Base-by-base conservation (phyloP, 2,888 invertebrate species). In the Drosophila flavopinicola region DNA sequence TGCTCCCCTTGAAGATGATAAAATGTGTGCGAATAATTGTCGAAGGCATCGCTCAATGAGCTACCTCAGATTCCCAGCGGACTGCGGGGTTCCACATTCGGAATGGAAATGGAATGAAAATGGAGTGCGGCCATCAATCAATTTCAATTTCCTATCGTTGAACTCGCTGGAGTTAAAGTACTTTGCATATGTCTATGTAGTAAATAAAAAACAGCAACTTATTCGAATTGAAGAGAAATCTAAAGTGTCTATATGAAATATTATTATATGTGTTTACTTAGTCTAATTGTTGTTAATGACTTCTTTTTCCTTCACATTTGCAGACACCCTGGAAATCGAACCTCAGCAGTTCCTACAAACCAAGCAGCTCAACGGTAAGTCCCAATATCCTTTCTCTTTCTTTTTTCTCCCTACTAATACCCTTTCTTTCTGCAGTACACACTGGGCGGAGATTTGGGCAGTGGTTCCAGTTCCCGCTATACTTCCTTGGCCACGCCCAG, bases 311-410 rank as follows among this genome's bases (percentile, higher is more conserved):
- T 88, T n/a, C n/a, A n/a, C n/a, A n/a, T n/a, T n/a, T 85, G 5
- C 63, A 91, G 91, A 85, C 90, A 6, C 89, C 91, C 23, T 91
- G 90, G 90, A 91, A 91, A 69, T 84, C 91, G 15, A 90, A 84
- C 32, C 66, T 90, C 56, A 73, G 89, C 42, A 79, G 87, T n/a
- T 85, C 88, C 7, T 91, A 91, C 59, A 91, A 91, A 61, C 52
- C 90, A 0, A 78, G 79, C 30, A 74, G 87, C 15, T 77, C 90
- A 0, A 74, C 90, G n/a, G 91, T 91, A 64, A 78, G 91, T 66
- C 0, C 0, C 0, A 3, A n/a, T 10, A 17, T 10, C 0, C 1
- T 7, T 4, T 0, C 6, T 10, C 2, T 5, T 13, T 2, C 7
- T 4, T 0, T 1, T 6, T 7, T 0, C 2, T 1, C 0, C 0